Evolutionary conservation across 37 sponge, comb jelly and placozoan species (phyloP).

Genomic region (Haliclona indistincta): DNA sequence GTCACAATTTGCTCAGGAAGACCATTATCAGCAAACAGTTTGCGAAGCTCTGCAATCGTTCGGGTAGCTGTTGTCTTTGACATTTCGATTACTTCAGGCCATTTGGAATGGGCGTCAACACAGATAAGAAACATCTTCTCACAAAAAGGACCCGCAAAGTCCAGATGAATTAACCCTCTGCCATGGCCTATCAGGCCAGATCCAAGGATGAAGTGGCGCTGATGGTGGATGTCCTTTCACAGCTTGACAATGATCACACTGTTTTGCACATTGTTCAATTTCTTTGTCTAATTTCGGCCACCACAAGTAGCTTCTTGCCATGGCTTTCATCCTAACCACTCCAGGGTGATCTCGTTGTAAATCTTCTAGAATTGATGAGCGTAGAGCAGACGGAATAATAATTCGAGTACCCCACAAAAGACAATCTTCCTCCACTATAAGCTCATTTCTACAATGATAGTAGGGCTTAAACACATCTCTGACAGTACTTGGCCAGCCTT

Average conservation of each 20-base stretch:
- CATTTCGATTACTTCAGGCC: conserved; percentile 16
- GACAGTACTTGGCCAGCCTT: conserved; percentile 42
- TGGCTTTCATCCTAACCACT: too few species aligned
- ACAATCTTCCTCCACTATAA: conserved; percentile 19
- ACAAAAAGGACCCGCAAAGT: conserved; percentile 20
- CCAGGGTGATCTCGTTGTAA: conserved; percentile 39
- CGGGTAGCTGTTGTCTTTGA: conserved; percentile 3
- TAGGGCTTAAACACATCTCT: neutral
- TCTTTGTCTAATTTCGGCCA: conserved; percentile 45
- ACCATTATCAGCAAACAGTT: conserved; percentile 16
- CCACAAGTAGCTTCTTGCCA: conserved; percentile 40
- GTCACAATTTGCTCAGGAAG: conserved; percentile 10
- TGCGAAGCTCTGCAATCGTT: conserved; percentile 4
- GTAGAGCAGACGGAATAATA: conserved; percentile 19
- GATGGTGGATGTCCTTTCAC: neutral
- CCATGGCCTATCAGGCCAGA: conserved; percentile 19
- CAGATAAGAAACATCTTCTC: neutral
- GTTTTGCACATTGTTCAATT: conserved; percentile 12
- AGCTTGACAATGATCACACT: neutral
- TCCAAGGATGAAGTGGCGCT: too few species aligned
- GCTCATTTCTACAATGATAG: conserved; percentile 5
- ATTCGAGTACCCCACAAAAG: conserved; percentile 21
- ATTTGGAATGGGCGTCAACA: conserved; percentile 30
- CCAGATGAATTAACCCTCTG: conserved; percentile 21
- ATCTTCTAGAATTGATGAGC: conserved; percentile 1